Evolutionary conservation across 2,113 vertebrate genomes (phyloP), one percentile per base, ranked within the genome.

Genomic region (Gnathonemus longibarbis): DNA sequence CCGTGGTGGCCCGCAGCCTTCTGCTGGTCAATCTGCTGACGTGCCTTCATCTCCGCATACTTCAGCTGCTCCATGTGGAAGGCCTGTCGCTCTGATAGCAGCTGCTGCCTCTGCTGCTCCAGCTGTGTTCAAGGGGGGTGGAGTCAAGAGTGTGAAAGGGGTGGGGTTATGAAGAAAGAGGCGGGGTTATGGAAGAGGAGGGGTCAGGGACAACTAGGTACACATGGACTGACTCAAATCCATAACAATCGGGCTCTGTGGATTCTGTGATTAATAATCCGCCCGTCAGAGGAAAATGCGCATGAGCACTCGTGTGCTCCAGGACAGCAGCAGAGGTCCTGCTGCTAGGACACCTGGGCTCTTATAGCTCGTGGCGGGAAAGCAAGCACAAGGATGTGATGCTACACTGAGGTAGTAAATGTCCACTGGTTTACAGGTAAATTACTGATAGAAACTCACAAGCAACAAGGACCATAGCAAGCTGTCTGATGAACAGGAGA

Each of bases 31-130:
- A 99, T 97, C 94, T 99, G 98, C 94, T 99, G 98, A 0, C 98
- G 95, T 3, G 98, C 98, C 91, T 99, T 96, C 49, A 99, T 92
- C 91, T 99, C 98, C 0, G 98, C 98, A 0, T 99, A 99, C n/a
- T 98, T 99, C 27, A 99, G 96, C 96, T 99, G 98, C 92, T 99
- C 98, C 98, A 99, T 99, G 97, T 99, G 98, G 93, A 99, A 99
- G 2, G 98, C 98, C 95, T 99, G 98, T 0, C 98, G 96, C 89
- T 99, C 98, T 0, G 98, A 98, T 90, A 99, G 96, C 91, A 99
- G 92, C 95, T 99, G 98, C 91, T 99, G 98, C 86, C 98, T 95
- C 96, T 99, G 98, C 56, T 99, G 97, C 94, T 99, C 98, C 92
- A 99, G 88, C 98, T 99, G 58, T 0, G 62, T 66, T 66, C 24